Conservation (phyloP, 2,797 vertebrate species). For the Mus minutoides region DNA sequence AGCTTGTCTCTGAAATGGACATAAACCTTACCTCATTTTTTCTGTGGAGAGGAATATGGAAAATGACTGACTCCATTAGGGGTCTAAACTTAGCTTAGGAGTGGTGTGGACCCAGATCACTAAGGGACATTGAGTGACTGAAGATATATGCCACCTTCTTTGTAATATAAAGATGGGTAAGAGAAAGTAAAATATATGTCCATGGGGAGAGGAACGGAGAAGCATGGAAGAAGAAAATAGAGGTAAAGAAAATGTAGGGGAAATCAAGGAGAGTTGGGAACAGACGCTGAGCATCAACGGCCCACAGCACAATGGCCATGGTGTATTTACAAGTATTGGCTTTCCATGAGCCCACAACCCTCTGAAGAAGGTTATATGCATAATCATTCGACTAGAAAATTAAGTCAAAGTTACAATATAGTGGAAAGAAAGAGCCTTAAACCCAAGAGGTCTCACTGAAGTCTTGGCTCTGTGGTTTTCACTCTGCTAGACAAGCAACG, state of each 20-base stretch:
- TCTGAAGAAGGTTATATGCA: not conserved
- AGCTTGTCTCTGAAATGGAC: not conserved
- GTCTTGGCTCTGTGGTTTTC: not conserved
- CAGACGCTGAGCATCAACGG: not conserved
- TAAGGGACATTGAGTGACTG: not conserved
- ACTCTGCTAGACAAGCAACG: not conserved
- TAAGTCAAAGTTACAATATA: not conserved
- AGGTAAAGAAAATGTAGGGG: not conserved
- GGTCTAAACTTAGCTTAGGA: not conserved
- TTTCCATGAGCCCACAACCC: not conserved
- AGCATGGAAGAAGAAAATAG: not conserved
- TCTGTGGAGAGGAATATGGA: not conserved
- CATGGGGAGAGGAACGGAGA: not conserved
- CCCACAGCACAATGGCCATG: fast-evolving
- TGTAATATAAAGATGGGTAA: not conserved
- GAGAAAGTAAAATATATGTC: not conserved
- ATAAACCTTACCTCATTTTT: not conserved
- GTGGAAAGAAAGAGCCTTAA: not conserved
- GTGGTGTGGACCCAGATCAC: not conserved
- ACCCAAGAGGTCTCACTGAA: not conserved
- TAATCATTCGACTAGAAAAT: not conserved
- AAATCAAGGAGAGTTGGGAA: not conserved
- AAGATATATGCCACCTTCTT: not conserved
- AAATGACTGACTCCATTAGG: not conserved
- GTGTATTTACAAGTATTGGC: not conserved